Conservation (phyloP, 2,888 invertebrate genomes). For the Sialis fuliginosa region DNA sequence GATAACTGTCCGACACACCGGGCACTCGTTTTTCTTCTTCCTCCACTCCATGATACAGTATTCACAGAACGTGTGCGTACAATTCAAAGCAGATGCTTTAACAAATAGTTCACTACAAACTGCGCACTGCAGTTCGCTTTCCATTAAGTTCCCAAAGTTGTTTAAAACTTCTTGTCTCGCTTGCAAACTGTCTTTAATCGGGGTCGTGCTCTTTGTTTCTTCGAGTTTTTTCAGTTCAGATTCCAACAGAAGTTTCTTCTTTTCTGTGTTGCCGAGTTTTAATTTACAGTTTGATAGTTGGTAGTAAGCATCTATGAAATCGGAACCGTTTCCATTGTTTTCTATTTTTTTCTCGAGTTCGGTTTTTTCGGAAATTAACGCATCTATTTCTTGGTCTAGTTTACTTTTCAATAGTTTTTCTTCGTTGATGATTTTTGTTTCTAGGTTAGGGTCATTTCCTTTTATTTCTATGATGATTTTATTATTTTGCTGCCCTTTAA, state of each 20-base stretch:
- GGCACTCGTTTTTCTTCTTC: constrained; percentile 48
- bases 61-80: constrained; percentile 58
- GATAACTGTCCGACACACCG: constrained; percentile 40
- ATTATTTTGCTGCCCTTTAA: no score
- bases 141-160: constrained; percentile 25
- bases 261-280: neutral
- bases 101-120: constrained; percentile 61
- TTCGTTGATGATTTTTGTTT: no score
- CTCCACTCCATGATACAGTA: constrained; percentile 54
- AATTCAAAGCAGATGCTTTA: constrained; percentile 47
- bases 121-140: constrained; percentile 53
- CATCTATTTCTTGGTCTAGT: no score
- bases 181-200: constrained; percentile 3
- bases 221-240: neutral
- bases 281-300: no score
- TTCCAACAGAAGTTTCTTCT: neutral
- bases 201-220: neutral
- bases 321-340: no score
- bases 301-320: no score
- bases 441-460: no score
- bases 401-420: no score
- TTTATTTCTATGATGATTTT: no score
- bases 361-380: no score
- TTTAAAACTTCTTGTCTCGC: neutral
- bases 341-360: no score